Percentiles rank a stretch among this genome's conserved stretches.
Conservation (phyloP, 2,888 invertebrate genomes). For the Pachydiplax longipennis region DNA sequence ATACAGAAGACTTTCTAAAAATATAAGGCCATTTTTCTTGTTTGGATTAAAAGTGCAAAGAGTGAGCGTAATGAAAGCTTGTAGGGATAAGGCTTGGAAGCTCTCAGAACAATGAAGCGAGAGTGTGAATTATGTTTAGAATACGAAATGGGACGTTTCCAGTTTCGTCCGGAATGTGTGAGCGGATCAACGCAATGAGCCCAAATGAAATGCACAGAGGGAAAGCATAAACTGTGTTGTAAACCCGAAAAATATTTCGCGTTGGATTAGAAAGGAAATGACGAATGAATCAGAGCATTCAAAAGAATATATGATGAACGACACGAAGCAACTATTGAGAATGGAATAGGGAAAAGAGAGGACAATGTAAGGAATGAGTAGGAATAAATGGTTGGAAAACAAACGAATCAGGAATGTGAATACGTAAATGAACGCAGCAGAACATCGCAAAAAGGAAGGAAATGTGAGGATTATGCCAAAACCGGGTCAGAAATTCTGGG, state of each 20-base stretch:
- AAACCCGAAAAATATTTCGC: background rate
- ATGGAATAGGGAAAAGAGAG: background rate
- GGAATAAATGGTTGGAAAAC: background rate
- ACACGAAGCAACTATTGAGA: background rate
- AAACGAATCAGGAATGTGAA: background rate
- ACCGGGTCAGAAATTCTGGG: no score
- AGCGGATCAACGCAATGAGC: background rate
- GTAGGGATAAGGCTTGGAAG: no score
- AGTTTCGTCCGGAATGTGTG: background rate
- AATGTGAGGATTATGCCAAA: no score
- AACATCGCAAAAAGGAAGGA: no score
- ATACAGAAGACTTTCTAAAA: no score
- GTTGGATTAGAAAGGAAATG: background rate
- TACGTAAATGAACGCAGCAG: no score
- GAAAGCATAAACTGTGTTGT: background rate
- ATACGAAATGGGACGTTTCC: background rate
- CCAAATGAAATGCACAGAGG: background rate
- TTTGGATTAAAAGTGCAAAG: no score
- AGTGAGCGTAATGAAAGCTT: no score
- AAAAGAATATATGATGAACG: background rate
- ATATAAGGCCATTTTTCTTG: no score
- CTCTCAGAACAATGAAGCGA: no score
- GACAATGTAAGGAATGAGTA: background rate
- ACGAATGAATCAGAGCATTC: background rate
- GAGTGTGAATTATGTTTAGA: background rate